Evolutionary conservation across 1,140 invertebrate genomes (phyloP).

Genomic region (Heterodera schachtii): DNA sequence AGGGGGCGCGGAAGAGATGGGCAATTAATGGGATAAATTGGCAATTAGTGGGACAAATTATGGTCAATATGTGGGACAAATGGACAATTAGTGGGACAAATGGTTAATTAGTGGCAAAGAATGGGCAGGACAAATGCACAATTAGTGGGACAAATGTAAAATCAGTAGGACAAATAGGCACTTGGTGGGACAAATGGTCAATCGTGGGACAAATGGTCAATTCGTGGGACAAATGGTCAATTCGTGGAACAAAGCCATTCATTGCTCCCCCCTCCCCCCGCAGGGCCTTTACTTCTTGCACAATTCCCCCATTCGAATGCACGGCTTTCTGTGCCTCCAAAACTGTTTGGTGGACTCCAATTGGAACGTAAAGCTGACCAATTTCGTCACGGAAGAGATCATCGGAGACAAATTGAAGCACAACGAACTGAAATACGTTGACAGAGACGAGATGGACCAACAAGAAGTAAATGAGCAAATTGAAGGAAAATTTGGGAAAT

Average conservation of each 20-base stretch:
- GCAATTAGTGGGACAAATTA: not conserved
- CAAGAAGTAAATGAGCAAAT: slow-evolving; percentile 27
- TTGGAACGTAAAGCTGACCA: slow-evolving; percentile 63
- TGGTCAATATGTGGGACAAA: too few relatives aligned
- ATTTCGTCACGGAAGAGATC: slow-evolving; percentile 58
- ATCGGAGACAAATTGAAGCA: slow-evolving; percentile 48
- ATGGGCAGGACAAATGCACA: not conserved
- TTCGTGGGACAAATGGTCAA: too few relatives aligned
- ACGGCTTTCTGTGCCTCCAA: slow-evolving; percentile 60
- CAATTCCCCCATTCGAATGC: slow-evolving; percentile 49
- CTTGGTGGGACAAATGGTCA: not conserved
- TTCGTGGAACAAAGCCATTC: too few relatives aligned
- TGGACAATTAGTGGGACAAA: too few relatives aligned
- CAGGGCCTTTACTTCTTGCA: slow-evolving; percentile 59
- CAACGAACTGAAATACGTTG: slow-evolving; percentile 52
- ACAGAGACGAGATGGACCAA: slow-evolving; percentile 15
- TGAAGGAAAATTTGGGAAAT: slow-evolving; percentile 12
- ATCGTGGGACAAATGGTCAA: too few relatives aligned
- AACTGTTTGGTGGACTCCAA: slow-evolving; percentile 63
- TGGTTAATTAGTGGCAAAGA: too few relatives aligned
- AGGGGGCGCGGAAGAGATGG: not conserved
- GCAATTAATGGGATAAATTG: not conserved
- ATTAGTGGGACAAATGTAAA: too few relatives aligned
- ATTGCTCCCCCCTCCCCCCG: not conserved
- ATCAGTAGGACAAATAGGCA: not conserved